Conservation (phyloP, 37 sponge, comb jelly and placozoan species). For the Diacarnus erythraeanus region DNA sequence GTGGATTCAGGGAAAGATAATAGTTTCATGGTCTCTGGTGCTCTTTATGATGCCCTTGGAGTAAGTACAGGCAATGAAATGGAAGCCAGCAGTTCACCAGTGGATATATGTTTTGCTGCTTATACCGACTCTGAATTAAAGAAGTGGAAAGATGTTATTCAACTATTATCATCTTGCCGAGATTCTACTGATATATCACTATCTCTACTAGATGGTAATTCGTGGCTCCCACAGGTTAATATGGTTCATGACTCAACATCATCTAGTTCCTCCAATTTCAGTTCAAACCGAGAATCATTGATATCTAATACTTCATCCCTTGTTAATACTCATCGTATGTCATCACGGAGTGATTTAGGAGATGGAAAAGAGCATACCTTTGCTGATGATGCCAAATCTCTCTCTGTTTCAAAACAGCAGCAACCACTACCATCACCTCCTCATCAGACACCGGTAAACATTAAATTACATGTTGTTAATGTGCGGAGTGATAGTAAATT, state of each 20-base stretch:
- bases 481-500: no score
- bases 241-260: constrained; percentile 13
- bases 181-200: background rate
- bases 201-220: constrained; percentile 11
- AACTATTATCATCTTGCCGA: constrained; percentile 9
- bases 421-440: constrained; percentile 51
- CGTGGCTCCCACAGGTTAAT: background rate
- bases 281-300: constrained; percentile 29
- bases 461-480: no score
- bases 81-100: background rate
- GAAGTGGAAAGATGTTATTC: constrained; percentile 34
- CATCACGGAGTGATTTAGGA: background rate
- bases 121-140: constrained; percentile 44
- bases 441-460: background rate
- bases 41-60: background rate
- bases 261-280: constrained; percentile 42
- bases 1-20: constrained; percentile 40
- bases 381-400: background rate
- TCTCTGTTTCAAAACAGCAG: constrained; percentile 32
- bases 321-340: background rate
- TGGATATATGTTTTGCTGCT: constrained; percentile 40
- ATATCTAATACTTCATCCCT: constrained; percentile 38
- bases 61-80: background rate
- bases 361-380: background rate
- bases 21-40: constrained; percentile 25